Conservation (phyloP, 2,113 vertebrate species). For the Nematolebias whitei region DNA sequence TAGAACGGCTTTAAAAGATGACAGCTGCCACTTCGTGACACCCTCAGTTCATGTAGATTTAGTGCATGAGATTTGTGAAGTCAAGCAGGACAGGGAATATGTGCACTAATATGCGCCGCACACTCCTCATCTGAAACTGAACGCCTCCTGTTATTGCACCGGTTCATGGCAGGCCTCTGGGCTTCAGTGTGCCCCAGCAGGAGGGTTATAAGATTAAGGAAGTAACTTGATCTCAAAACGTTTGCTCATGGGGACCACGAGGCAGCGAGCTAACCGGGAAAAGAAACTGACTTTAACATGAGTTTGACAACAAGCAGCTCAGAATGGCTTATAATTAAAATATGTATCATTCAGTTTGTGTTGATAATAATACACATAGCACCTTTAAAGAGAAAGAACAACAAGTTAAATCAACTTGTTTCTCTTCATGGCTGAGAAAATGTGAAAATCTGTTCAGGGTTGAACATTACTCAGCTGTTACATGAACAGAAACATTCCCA, state of each 20-base stretch:
- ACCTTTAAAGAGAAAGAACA: no score
- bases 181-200: not conserved
- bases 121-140: not conserved
- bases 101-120: not conserved
- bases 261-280: not conserved
- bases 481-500: no score
- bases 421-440: conserved; percentile 1
- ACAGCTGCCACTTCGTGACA: not conserved
- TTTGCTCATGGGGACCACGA: not conserved
- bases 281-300: not conserved
- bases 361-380: not conserved
- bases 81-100: not conserved
- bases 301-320: not conserved
- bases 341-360: not conserved
- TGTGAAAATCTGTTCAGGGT: no score
- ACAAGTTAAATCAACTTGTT: no score
- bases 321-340: no score
- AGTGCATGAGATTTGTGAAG: no score
- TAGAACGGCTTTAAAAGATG: not conserved
- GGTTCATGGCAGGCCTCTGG: not conserved
- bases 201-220: conserved; percentile 19
- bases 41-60: no score
- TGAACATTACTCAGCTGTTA: no score
- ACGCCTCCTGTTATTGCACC: conserved; percentile 7
- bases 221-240: conserved; percentile 31